Evolutionary conservation across 2,797 vertebrate species (phyloP).

Genomic region (Pangasius larnaudii): DNA sequence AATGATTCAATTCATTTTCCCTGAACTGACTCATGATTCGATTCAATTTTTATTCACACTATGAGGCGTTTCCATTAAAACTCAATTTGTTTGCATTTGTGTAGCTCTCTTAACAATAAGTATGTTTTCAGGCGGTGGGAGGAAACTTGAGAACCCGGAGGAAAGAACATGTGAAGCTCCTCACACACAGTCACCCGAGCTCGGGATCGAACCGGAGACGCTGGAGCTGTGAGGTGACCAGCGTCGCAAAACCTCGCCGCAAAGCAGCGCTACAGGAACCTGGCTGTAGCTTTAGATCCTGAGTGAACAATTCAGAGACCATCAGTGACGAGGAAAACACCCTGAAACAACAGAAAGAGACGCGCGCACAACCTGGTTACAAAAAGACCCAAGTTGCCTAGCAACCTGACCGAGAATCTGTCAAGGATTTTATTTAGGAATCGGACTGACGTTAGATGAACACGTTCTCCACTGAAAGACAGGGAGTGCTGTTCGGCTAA

Average conservation of each 20-base stretch:
- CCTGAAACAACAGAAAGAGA: too few relatives aligned
- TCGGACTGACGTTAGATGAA: too few relatives aligned
- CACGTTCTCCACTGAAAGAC: too few relatives aligned
- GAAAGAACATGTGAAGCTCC: background rate
- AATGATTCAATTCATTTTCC: background rate
- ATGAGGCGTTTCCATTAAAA: too few relatives aligned
- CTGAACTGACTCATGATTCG: background rate
- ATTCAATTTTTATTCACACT: background rate
- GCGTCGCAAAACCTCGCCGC: background rate
- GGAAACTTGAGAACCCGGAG: background rate
- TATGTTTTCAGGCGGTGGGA: background rate
- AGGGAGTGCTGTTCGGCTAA: too few relatives aligned
- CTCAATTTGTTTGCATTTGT: background rate
- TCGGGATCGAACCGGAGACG: background rate
- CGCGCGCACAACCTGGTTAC: too few relatives aligned
- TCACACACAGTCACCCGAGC: background rate
- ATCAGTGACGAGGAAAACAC: background rate
- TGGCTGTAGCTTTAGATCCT: background rate
- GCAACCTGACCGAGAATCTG: background rate
- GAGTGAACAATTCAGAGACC: background rate
- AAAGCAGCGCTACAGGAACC: background rate
- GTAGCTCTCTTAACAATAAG: too few relatives aligned
- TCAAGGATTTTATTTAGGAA: too few relatives aligned
- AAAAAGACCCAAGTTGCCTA: too few relatives aligned
- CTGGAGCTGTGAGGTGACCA: background rate